phyloP scores from a whole-genome alignment of 2,113 vertebrate genomes.

The Xyliphius kryptos region DNA sequence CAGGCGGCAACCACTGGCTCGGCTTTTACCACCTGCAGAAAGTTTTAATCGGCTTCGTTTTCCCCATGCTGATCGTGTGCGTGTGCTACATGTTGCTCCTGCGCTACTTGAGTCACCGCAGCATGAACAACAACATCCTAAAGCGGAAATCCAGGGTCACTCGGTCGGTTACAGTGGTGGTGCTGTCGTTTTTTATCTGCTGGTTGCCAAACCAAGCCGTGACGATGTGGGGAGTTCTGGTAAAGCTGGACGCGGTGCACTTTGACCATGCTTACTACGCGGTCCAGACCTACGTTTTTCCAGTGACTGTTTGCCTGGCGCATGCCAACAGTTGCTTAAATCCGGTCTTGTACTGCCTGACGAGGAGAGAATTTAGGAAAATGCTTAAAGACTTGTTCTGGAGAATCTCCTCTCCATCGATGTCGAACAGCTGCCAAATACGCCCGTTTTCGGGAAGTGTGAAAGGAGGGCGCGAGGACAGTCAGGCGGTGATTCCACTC shows the following conservation, averaged over 20 bases:
- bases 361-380: conserved; percentile 84
- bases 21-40: conserved; percentile 86
- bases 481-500: conserved; percentile 54
- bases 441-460: conserved; percentile 73
- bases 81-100: conserved; percentile 81
- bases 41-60: conserved; percentile 77
- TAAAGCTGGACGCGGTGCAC: conserved; percentile 78
- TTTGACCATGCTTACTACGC: conserved; percentile 79
- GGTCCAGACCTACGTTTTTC: conserved; percentile 82
- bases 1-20: conserved; percentile 74
- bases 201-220: conserved; percentile 93
- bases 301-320: conserved; percentile 82
- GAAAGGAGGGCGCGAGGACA: conserved; percentile 71
- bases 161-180: conserved; percentile 83
- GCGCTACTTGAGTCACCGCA: conserved; percentile 72
- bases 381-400: conserved; percentile 81
- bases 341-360: conserved; percentile 85
- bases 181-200: conserved; percentile 86
- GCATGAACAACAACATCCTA: conserved; percentile 66
- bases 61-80: conserved; percentile 73
- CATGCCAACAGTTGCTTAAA: conserved; percentile 92
- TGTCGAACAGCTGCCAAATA: conserved; percentile 59
- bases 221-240: conserved; percentile 84
- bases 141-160: conserved; percentile 78
- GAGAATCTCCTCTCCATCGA: conserved; percentile 74